Percentiles rank a stretch among this genome's conserved stretches.
phyloP scores from a whole-genome alignment of 64 coral and sea anemone species.

The Montipora foliosa region DNA sequence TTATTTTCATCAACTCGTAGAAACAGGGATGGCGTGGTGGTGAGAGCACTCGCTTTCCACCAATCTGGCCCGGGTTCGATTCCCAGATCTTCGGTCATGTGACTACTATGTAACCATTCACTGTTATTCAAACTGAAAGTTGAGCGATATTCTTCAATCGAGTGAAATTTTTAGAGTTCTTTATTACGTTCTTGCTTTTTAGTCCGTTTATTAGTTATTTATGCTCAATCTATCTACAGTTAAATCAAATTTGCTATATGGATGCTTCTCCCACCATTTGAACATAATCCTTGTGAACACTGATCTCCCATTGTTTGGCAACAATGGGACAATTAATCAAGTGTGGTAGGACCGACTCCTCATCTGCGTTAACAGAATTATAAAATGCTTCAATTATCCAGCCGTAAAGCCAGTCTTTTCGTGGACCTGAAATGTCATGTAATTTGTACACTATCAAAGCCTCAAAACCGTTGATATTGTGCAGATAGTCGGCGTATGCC shows the following conservation, averaged over 20 bases:
- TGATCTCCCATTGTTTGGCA: constrained; percentile 69
- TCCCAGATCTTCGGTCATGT: no score
- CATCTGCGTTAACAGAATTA: background rate
- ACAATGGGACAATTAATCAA: constrained; percentile 65
- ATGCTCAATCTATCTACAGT: no score
- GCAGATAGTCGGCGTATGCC: constrained; percentile 44
- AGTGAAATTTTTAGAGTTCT: no score
- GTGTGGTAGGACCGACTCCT: constrained; percentile 45
- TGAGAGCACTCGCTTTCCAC: no score
- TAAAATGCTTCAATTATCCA: constrained; percentile 92
- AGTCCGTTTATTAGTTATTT: no score
- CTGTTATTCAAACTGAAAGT: no score
- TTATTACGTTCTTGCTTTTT: no score
- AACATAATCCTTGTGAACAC: constrained; percentile 74
- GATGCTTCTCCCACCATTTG: constrained; percentile 47
- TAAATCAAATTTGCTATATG: background rate
- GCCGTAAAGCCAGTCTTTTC: constrained; percentile 69
- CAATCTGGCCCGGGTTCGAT: no score
- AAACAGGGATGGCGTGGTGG: no score
- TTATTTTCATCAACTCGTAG: no score
- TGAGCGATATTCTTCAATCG: no score
- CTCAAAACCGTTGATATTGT: constrained; percentile 46
- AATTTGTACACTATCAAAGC: constrained; percentile 70
- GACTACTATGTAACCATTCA: no score
- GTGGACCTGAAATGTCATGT: constrained; percentile 62